A percentile compares a stretch with the other conserved stretches of the same genome.
Conservation (phyloP, 2,888 invertebrate genomes). For the Sinodicranocentrus sp. region DNA sequence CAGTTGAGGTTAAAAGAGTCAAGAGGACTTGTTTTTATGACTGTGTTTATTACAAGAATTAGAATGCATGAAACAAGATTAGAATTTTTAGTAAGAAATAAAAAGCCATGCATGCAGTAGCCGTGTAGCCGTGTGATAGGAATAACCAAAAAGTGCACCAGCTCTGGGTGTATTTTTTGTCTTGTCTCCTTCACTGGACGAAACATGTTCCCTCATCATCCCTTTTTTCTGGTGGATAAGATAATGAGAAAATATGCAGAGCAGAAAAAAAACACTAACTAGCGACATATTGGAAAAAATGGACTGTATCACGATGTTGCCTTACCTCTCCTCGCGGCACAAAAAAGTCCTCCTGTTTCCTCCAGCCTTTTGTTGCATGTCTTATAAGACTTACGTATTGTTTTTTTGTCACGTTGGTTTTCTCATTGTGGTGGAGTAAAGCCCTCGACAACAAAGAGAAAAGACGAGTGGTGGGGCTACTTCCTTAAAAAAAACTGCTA, state of each 20-base stretch:
- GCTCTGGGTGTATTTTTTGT: neutral
- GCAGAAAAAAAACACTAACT: neutral
- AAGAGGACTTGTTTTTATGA: slow-evolving; percentile 32
- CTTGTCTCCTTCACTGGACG: slow-evolving; percentile 10
- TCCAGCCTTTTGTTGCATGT: slow-evolving; percentile 1
- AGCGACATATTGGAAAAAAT: neutral
- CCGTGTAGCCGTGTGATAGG: neutral
- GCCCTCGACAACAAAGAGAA: neutral
- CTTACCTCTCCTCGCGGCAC: neutral
- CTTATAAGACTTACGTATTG: neutral
- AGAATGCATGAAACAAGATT: slow-evolving; percentile 52
- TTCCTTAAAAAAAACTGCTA: slow-evolving; percentile 10
- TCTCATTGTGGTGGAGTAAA: neutral
- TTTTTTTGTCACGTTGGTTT: neutral
- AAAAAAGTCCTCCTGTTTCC: neutral
- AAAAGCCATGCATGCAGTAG: slow-evolving; percentile 3
- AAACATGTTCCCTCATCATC: slow-evolving; percentile 9
- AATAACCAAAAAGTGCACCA: no score
- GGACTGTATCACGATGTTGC: neutral
- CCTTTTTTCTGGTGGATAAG: slow-evolving; percentile 34
- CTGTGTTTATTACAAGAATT: slow-evolving; percentile 31
- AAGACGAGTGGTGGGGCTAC: neutral
- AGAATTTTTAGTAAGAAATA: slow-evolving; percentile 17
- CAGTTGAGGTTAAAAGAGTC: slow-evolving; percentile 41
- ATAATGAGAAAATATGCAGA: slow-evolving; percentile 34